Base-by-base conservation (phyloP, 2,113 vertebrate species). In the Equus quagga region DNA sequence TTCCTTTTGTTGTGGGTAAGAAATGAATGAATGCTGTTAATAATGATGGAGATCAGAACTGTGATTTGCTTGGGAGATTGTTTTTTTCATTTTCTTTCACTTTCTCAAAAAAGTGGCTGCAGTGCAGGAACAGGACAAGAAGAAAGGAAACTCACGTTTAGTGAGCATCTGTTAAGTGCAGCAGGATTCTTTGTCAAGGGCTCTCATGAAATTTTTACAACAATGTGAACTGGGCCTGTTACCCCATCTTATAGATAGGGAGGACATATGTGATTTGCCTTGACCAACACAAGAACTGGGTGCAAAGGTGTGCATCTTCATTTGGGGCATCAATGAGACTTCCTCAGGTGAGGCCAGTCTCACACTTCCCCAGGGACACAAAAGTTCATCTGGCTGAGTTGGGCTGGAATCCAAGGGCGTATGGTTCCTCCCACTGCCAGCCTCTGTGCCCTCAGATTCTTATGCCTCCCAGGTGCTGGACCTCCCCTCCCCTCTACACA, bases 11-110 rank as follows among this genome's bases (percentile, higher is more conserved):
- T 89, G 33, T 49, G 64, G 58, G 56, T 72, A 62, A 17, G 2
- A 72, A 94, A 72, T 85, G 97, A 94, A 97, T 96, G 95, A 97
- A 97, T 93, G 86, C 18, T 76, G 87, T 89, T 91, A 95, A 89
- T 90, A 8, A 0, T 46, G 87, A 91, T 83, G 81, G 21, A 86
- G 80, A 96, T 94, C 73, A 82, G 4, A 81, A 93, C 24, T 97
- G 65, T 88, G 92, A 91, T 97, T 96, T 95, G 54, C 41, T 93
- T 51, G 49, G 19, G 58, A 73, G 41, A 17, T 86, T 87, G 36
- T 31, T 54, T 79, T 15, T 49, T 93, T 69, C 12, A 17, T 54
- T 93, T 96, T 62, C 18, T 84, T 89, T 33, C 23, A 65, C 64
- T 75, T 92, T 21, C 91, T 86, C 49, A 60, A 69, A 67, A 87